Evolutionary conservation across 2,113 vertebrate species (phyloP).

Genomic region (Trinectes maculatus): DNA sequence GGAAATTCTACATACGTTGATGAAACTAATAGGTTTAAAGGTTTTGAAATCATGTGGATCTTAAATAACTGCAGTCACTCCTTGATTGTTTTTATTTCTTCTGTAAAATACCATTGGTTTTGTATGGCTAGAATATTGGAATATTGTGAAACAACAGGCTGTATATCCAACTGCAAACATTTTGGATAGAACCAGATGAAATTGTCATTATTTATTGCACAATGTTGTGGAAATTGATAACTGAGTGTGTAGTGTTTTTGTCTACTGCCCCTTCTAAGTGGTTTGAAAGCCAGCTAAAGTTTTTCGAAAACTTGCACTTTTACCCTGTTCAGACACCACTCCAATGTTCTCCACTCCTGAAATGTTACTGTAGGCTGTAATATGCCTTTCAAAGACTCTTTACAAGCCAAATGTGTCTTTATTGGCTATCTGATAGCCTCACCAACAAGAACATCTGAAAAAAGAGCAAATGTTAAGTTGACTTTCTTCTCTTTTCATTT

Average conservation of each 20-base stretch:
- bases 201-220: not conserved
- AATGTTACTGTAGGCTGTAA: conserved; percentile 39
- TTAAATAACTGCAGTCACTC: conserved; percentile 5
- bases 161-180: conserved; percentile 4
- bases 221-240: not conserved
- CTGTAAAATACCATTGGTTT: not conserved
- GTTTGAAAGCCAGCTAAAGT: conserved; percentile 25
- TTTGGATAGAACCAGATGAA: conserved; percentile 8
- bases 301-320: conserved; percentile 66
- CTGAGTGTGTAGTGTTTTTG: not conserved
- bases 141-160: conserved; percentile 5
- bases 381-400: conserved; percentile 33
- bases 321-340: conserved; percentile 46
- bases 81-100: conserved; percentile 26
- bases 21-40: conserved; percentile 25
- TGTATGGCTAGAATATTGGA: conserved; percentile 10
- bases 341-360: conserved; percentile 43
- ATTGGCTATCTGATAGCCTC: conserved; percentile 16
- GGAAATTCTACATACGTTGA: conserved; percentile 16
- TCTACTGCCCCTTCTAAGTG: conserved; percentile 6
- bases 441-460: no score
- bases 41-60: conserved; percentile 51
- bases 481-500: conserved; percentile 20
- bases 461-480: no score
- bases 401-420: conserved; percentile 36